Conservation (phyloP, 2,113 vertebrate species). For the Spilogale gracilis region DNA sequence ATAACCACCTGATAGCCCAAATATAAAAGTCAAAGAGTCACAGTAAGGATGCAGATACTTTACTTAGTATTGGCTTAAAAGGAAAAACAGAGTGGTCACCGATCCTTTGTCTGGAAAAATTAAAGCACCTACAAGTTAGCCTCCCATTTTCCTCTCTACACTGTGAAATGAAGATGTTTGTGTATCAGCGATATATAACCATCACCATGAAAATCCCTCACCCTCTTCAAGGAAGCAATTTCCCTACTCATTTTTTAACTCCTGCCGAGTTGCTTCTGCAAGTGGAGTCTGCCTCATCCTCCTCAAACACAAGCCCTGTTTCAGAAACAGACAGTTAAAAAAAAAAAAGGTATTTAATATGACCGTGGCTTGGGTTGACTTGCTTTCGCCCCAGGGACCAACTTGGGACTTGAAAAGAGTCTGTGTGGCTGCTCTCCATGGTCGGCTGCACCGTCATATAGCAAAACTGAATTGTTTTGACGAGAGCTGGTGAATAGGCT, state of each 20-base stretch:
- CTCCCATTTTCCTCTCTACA: not conserved
- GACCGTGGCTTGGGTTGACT: slow-evolving; percentile 51
- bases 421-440: slow-evolving; percentile 79
- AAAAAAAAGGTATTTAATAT: slow-evolving; percentile 66
- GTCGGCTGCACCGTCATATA: slow-evolving; percentile 72
- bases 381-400: slow-evolving; percentile 76
- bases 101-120: not conserved
- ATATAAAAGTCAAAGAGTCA: slow-evolving; percentile 62
- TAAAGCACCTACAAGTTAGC: not conserved
- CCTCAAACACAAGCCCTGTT: slow-evolving; percentile 68
- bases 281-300: slow-evolving; percentile 63
- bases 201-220: not conserved
- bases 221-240: rapidly evolving
- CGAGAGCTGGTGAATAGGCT: slow-evolving; percentile 73
- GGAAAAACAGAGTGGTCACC: not conserved
- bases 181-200: not conserved
- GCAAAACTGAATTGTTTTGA: slow-evolving; percentile 84
- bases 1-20: slow-evolving; percentile 53
- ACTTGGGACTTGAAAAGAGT: slow-evolving; percentile 75
- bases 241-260: slow-evolving; percentile 44
- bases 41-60: slow-evolving; percentile 8
- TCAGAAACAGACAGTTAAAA: slow-evolving; percentile 60
- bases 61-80: not conserved
- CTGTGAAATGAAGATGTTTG: not conserved
- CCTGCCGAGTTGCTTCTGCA: slow-evolving; percentile 68